These are phyloP conservation scores for Edolisoma coerulescens DNA, from an alignment of 2,113 vertebrate genomes.

Conservation along the genomic window DNA sequence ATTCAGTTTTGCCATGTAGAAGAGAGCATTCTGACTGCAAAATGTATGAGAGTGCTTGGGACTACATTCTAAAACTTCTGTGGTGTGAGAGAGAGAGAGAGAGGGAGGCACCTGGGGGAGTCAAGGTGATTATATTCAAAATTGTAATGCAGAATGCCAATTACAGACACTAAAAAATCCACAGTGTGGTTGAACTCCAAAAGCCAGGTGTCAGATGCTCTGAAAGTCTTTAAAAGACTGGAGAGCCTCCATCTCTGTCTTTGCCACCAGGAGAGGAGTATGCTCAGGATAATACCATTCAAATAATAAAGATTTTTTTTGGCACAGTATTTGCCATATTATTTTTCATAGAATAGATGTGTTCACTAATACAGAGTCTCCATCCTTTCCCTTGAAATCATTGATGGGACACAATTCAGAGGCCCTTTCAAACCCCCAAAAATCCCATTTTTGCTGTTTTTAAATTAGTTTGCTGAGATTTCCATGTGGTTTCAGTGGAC, in stretches of 20 bases:
- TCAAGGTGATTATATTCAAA: not conserved
- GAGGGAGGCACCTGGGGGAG: not conserved
- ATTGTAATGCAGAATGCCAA: not conserved
- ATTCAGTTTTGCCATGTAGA: not conserved
- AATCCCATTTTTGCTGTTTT: not conserved
- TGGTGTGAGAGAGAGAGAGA: not conserved
- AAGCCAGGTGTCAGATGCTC: not conserved
- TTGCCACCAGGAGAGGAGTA: not conserved
- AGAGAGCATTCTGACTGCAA: not conserved
- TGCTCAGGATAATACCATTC: not conserved
- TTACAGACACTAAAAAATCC: not conserved
- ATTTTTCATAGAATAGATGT: not conserved
- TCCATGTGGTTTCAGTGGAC: not conserved
- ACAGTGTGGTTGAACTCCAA: fast-evolving
- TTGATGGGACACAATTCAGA: not conserved
- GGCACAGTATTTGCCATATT: not conserved
- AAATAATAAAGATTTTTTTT: not conserved
- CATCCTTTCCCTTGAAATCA: not conserved
- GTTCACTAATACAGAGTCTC: not conserved
- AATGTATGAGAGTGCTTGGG: not conserved
- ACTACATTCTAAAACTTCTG: not conserved
- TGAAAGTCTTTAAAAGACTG: not conserved
- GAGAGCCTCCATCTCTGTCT: not conserved
- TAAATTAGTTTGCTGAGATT: not conserved
- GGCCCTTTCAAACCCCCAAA: not conserved